These are phyloP conservation scores for Macrocentrus cingulum DNA, from an alignment of 1,140 invertebrate species.

Conservation along the genomic window DNA sequence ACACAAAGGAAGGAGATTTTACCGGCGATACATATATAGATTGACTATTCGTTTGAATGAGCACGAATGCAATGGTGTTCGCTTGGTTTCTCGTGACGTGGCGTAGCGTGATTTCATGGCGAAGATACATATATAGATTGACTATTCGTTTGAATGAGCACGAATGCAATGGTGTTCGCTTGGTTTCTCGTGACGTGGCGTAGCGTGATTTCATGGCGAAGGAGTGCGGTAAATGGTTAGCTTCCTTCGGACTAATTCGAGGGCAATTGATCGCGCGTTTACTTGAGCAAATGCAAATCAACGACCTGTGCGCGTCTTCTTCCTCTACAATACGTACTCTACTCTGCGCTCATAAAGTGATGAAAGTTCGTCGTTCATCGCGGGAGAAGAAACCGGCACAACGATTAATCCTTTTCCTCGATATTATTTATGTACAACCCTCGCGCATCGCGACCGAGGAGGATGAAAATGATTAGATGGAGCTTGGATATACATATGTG, in stretches of 20 bases:
- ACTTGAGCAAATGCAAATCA: slow-evolving; percentile 33
- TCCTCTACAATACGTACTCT: no score
- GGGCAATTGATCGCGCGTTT: slow-evolving; percentile 31
- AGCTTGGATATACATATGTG: no score
- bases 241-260: slow-evolving; percentile 33
- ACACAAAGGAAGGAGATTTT: no score
- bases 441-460: no score
- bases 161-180: slow-evolving; percentile 20
- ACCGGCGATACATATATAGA: no score
- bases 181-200: slow-evolving; percentile 19
- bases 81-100: slow-evolving; percentile 18
- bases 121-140: not conserved
- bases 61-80: slow-evolving; percentile 14
- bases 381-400: no score
- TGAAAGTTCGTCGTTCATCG: no score
- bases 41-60: not conserved
- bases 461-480: no score
- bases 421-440: no score
- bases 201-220: slow-evolving; percentile 27
- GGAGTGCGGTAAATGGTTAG: slow-evolving; percentile 34
- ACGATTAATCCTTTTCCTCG: no score
- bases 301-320: not conserved
- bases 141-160: not conserved
- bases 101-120: slow-evolving; percentile 24
- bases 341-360: no score